A percentile compares a stretch with the other conserved stretches of the same genome.
phyloP scores from a whole-genome alignment of 2,888 invertebrate species.

The Brachyptera risi region DNA sequence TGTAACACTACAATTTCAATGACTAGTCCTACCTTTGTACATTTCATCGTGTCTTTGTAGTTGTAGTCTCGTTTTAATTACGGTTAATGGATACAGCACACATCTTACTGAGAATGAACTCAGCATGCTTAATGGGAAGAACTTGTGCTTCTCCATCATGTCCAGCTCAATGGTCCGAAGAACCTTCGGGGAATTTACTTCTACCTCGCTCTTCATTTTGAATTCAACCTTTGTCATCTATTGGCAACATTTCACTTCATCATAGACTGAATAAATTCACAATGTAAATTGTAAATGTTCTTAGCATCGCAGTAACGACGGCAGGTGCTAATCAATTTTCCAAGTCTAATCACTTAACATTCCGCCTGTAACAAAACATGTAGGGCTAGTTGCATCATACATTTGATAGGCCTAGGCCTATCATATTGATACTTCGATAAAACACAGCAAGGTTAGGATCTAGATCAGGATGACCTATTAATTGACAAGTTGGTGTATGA shows the following conservation, averaged over 20 bases:
- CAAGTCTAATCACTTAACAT: neutral
- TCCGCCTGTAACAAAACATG: neutral
- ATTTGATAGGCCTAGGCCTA: constrained; percentile 6
- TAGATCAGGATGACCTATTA: neutral
- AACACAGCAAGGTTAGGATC: neutral
- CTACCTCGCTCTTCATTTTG: neutral
- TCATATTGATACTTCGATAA: no score
- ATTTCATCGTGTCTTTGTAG: constrained; percentile 77
- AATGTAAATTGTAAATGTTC: neutral
- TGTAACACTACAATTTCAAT: no score
- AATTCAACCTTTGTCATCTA: constrained; percentile 27
- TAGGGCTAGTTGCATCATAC: neutral
- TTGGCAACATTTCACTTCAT: constrained; percentile 5
- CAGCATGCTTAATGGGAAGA: constrained; percentile 86
- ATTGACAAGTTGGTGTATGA: no score
- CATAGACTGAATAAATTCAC: neutral
- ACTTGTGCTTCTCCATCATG: constrained; percentile 96
- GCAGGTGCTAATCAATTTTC: neutral
- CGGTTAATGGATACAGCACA: constrained; percentile 84
- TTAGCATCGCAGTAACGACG: neutral
- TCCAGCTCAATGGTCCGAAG: constrained; percentile 92
- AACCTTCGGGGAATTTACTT: constrained; percentile 43
- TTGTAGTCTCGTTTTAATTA: constrained; percentile 93
- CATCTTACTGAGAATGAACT: constrained; percentile 77
- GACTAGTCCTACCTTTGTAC: constrained; percentile 68